phyloP scores from a whole-genome alignment of 2,113 vertebrate species.

The Fregetta grallaria region DNA sequence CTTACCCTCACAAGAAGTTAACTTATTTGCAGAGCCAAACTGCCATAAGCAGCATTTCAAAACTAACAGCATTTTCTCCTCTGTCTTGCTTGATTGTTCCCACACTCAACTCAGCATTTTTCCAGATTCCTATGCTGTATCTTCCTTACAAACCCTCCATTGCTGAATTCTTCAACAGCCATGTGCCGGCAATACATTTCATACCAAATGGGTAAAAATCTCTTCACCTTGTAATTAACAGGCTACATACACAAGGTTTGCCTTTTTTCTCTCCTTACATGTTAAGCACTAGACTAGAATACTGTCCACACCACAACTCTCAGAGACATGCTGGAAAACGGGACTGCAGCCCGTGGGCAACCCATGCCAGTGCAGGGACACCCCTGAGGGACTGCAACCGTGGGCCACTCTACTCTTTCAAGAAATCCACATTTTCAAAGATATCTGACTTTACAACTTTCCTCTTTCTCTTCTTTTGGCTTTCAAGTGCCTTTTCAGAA shows the following conservation, averaged over 20 bases:
- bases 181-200: not conserved
- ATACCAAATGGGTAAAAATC: not conserved
- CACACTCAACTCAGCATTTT: not conserved
- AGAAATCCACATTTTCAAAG: not conserved
- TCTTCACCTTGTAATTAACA: not conserved
- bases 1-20: not conserved
- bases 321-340: accelerated
- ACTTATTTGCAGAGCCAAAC: not conserved
- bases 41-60: not conserved
- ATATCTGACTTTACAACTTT: not conserved
- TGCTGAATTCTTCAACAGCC: not conserved
- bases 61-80: not conserved
- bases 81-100: not conserved
- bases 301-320: too few relatives aligned
- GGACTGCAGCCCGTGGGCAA: accelerated
- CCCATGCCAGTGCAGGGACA: not conserved
- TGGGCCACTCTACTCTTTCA: not conserved
- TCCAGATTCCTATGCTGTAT: not conserved
- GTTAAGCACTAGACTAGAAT: not conserved
- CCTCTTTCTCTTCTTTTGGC: not conserved
- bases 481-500: not conserved
- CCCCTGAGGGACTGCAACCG: not conserved
- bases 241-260: accelerated
- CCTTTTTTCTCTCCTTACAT: not conserved
- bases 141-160: not conserved